Conservation (phyloP, 1,140 invertebrate genomes). For the Cydia amplana region DNA sequence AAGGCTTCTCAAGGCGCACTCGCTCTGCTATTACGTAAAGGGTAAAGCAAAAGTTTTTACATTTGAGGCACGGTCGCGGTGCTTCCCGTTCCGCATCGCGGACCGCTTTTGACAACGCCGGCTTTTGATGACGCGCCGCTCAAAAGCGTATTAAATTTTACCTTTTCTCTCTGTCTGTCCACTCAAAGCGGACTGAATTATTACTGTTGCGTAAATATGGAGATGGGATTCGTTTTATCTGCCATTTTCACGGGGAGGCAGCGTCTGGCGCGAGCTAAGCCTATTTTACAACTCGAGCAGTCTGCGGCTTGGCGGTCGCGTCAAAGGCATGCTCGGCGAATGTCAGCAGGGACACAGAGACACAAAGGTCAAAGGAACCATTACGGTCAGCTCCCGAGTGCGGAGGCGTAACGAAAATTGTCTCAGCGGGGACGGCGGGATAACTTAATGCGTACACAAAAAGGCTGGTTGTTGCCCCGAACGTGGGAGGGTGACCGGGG, state of each 20-base stretch:
- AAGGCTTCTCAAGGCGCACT: constrained; percentile 67
- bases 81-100: constrained; percentile 65
- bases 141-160: constrained; percentile 71
- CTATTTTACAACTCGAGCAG: constrained; percentile 40
- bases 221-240: constrained; percentile 43
- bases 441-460: constrained; percentile 51
- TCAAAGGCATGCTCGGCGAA: constrained; percentile 56
- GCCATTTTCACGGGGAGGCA: constrained; percentile 28
- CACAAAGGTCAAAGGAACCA: constrained; percentile 65
- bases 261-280: constrained; percentile 36
- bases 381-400: constrained; percentile 55
- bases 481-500: constrained; percentile 46
- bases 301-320: constrained; percentile 48
- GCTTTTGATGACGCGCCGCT: constrained; percentile 68
- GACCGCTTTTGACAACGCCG: constrained; percentile 71
- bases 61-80: constrained; percentile 61
- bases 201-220: constrained; percentile 49
- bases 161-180: constrained; percentile 58
- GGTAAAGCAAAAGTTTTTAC: constrained; percentile 75
- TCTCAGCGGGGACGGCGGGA: constrained; percentile 57
- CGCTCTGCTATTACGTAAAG: constrained; percentile 67
- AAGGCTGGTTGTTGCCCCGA: constrained; percentile 55
- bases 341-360: constrained; percentile 52
- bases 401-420: constrained; percentile 66
- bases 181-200: constrained; percentile 63